These are phyloP conservation scores for Caradrina clavipalpis DNA, from an alignment of 2,888 invertebrate genomes.

Conservation along the genomic window DNA sequence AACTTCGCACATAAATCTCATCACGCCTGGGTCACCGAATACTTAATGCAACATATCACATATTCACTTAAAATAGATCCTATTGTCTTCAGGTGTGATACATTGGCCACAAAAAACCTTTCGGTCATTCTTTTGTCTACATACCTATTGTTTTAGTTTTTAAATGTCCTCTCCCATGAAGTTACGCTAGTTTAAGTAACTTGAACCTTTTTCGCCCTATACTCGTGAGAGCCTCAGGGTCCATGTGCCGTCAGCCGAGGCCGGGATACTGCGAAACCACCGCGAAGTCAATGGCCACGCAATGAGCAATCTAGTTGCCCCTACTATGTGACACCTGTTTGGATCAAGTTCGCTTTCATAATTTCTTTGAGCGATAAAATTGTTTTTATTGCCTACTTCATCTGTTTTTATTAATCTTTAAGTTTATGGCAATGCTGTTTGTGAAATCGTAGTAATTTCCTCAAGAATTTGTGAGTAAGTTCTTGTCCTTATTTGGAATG, in stretches of 20 bases:
- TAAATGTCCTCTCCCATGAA: constrained; percentile 69
- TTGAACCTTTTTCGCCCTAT: constrained; percentile 62
- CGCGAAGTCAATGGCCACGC: constrained; percentile 61
- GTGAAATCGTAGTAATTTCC: background rate
- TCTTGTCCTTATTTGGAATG: constrained; percentile 9
- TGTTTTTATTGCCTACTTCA: constrained; percentile 21
- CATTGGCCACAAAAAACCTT: constrained; percentile 63
- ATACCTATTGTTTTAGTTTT: constrained; percentile 61
- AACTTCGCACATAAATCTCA: constrained; percentile 62
- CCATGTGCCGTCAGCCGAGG: constrained; percentile 52
- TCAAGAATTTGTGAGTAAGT: background rate
- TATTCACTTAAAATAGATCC: constrained; percentile 58
- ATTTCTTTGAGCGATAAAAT: constrained; percentile 21
- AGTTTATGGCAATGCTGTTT: constrained; percentile 12
- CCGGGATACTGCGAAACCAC: constrained; percentile 54
- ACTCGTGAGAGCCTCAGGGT: constrained; percentile 67
- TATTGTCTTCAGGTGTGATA: constrained; percentile 60
- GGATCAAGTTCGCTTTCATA: constrained; percentile 42
- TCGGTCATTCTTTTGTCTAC: constrained; percentile 69
- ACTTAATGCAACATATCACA: constrained; percentile 49
- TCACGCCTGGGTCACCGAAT: constrained; percentile 50
- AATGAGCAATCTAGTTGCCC: constrained; percentile 43
- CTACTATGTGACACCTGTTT: constrained; percentile 43
- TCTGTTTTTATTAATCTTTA: constrained; percentile 19
- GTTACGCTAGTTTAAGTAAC: constrained; percentile 65